A percentile compares a stretch with the other conserved stretches of the same genome.
Conservation (phyloP, 2,113 vertebrate species). For the Xenopus laevis region DNA sequence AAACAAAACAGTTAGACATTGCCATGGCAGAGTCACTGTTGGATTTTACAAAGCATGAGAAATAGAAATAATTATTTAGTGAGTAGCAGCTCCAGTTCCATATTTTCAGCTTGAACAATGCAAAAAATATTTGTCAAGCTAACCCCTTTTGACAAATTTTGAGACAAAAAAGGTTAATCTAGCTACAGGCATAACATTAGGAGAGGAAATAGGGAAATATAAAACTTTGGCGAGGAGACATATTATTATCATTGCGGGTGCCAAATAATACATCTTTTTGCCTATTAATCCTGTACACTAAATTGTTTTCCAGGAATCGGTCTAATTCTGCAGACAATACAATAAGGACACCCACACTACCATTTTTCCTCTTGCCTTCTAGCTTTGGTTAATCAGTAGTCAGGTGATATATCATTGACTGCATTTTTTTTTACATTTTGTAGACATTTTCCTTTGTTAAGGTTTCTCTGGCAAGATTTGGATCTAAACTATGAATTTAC, state of each 20-base stretch:
- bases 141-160: constrained; percentile 6
- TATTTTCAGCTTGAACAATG: background rate
- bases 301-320: background rate
- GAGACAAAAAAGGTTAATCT: constrained; percentile 15
- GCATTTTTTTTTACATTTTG: no score
- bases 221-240: background rate
- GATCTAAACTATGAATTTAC: no score
- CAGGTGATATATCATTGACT: background rate
- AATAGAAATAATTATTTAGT: background rate
- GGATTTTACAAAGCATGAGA: no score
- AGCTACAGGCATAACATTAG: background rate
- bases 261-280: constrained; percentile 6
- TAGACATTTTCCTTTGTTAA: no score
- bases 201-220: constrained; percentile 13
- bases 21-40: no score
- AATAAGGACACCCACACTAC: background rate
- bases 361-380: background rate
- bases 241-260: constrained; percentile 20
- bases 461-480: no score
- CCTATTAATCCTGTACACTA: background rate
- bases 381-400: background rate
- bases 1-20: no score
- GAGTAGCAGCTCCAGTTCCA: background rate
- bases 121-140: constrained; percentile 8
- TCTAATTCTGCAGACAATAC: background rate